Conservation (phyloP, 2,113 vertebrate species). For the Australoheros scitulus region DNA sequence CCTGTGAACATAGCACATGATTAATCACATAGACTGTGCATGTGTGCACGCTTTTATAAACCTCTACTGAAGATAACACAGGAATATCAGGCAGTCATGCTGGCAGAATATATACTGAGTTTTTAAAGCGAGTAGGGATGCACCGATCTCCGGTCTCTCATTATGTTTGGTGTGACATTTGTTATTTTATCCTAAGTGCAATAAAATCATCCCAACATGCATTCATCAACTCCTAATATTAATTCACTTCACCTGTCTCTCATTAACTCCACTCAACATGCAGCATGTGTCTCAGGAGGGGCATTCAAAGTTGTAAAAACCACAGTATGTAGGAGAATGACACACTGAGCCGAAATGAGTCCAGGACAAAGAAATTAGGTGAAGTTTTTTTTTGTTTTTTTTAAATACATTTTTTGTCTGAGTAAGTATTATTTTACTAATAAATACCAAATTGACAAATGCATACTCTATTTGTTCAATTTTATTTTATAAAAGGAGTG, state of each 20-base stretch:
- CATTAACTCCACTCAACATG: neutral
- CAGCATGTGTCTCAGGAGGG: neutral
- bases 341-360: neutral
- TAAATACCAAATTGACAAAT: neutral
- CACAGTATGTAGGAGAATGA: neutral
- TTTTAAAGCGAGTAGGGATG: neutral
- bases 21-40: neutral
- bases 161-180: neutral
- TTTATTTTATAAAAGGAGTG: neutral
- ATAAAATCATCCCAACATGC: neutral
- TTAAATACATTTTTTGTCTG: neutral
- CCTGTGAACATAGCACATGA: neutral
- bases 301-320: neutral
- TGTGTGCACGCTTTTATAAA: neutral
- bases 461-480: neutral
- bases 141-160: neutral
- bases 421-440: neutral
- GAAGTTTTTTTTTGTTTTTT: neutral
- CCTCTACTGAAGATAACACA: neutral
- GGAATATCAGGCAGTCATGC: neutral
- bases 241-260: neutral
- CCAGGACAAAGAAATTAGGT: neutral
- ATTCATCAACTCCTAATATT: neutral
- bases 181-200: neutral
- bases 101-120: neutral